Evolutionary conservation across 2,113 vertebrate genomes (phyloP).

Genomic region (Rhinopomastus cyanomelas): DNA sequence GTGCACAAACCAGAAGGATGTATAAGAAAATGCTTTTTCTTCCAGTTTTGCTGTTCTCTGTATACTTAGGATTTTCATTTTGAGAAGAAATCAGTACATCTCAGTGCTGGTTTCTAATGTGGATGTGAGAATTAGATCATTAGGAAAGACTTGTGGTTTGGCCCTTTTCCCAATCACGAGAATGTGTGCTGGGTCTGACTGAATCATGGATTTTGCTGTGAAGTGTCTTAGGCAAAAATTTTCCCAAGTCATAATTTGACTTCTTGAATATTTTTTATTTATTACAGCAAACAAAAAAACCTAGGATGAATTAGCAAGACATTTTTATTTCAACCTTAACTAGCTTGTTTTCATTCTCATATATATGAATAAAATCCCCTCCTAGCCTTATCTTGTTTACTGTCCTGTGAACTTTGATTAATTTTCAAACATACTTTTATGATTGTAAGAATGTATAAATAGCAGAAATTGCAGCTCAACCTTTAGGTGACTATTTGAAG

Average conservation of each 20-base stretch:
- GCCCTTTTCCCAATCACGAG: background rate
- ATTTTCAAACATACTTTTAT: background rate
- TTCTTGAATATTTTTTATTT: background rate
- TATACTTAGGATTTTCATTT: slow-evolving; percentile 49
- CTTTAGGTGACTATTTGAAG: background rate
- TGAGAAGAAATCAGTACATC: slow-evolving; percentile 53
- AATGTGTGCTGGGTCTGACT: background rate
- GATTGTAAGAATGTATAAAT: background rate
- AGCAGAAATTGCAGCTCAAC: background rate
- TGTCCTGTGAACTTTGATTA: background rate
- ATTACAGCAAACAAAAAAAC: background rate
- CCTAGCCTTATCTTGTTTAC: background rate
- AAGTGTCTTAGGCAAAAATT: background rate
- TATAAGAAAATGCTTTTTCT: slow-evolving; percentile 5
- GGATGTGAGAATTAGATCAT: slow-evolving; percentile 46
- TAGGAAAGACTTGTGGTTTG: slow-evolving; percentile 5
- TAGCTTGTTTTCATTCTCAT: background rate
- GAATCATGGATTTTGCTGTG: background rate
- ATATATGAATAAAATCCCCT: background rate
- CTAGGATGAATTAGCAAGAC: background rate
- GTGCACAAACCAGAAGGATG: background rate
- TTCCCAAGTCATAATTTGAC: background rate
- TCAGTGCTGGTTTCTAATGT: background rate
- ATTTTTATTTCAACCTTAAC: background rate
- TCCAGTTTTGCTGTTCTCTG: slow-evolving; percentile 44